Percentiles rank a stretch among this genome's conserved stretches.
Evolutionary conservation across 2,888 invertebrate species (phyloP).

Genomic region (Seira ritae): DNA sequence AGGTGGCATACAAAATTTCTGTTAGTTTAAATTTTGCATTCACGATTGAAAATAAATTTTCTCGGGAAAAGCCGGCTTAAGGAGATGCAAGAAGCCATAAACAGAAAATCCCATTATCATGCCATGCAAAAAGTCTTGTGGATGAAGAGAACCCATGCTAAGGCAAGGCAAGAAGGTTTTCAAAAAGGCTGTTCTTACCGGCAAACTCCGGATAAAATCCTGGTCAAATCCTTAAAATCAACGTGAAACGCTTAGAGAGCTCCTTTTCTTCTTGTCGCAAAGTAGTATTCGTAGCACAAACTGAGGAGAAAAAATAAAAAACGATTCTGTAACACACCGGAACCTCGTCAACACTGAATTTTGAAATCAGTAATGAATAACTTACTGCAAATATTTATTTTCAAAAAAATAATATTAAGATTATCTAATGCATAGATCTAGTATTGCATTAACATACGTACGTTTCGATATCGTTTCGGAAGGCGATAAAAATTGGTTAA

Average conservation of each 20-base stretch:
- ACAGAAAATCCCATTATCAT: no score
- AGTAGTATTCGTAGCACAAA: slow-evolving; percentile 42
- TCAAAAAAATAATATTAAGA: not conserved
- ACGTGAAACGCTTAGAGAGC: slow-evolving; percentile 24
- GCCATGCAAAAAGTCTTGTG: no score
- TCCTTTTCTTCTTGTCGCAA: slow-evolving; percentile 17
- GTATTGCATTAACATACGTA: slow-evolving; percentile 21
- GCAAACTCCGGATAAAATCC: slow-evolving; percentile 47
- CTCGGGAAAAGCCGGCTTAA: no score
- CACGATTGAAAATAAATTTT: no score
- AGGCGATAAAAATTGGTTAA: slow-evolving; percentile 30
- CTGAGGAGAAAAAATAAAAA: slow-evolving; percentile 47
- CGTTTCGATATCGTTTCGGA: slow-evolving; percentile 10
- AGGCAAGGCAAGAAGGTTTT: no score
- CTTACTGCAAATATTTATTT: not conserved
- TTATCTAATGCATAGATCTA: not conserved
- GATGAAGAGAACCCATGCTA: no score
- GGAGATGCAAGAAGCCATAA: no score
- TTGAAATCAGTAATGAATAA: not conserved
- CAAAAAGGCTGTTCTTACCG: no score
- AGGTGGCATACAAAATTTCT: no score
- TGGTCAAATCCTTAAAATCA: slow-evolving; percentile 48
- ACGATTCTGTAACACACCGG: slow-evolving; percentile 36
- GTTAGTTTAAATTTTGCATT: no score
- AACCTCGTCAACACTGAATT: slow-evolving; percentile 10